Base-by-base conservation (phyloP, 2,888 invertebrate species). In the Siphlonurus alternatus region DNA sequence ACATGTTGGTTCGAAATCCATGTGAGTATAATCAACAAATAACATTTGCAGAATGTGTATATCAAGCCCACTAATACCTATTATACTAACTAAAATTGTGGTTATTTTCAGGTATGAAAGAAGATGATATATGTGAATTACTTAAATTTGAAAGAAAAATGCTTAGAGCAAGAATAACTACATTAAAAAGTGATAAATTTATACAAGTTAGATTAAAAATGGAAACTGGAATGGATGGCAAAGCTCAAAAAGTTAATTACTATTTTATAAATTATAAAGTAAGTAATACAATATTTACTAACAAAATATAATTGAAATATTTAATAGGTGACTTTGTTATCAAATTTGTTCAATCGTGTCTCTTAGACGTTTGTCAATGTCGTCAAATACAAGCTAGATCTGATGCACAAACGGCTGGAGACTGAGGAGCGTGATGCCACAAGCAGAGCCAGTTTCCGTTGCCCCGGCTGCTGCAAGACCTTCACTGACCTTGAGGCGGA, bases 401-500 rank as follows among this genome's bases (percentile, higher is more conserved):
- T 94, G 72, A 95, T 97, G 89, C 83, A 94, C 65, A 91, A 94
- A 73, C 86, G 94, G 70, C 87, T 98, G 83, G 97, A 97, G 76
- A 93, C 92, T 0, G 94, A 94, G 73, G 96, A 96, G 74, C 80
- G 95, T 62, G 93, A 96, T 76, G 93, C 93, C 0, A 96, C 95
- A 0, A 93, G 93, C 74, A 82, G 96, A 67, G 93, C 96, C 23
- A 95, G 96, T 73, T 98, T 97, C 75, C 92, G 92, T 73, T 97
- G 97, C 74, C 88, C 89, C 2, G 81, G 84, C 63, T 97, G 97
- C 76, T 82, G 85, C 63, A 96, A 95, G 78, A 92, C 94, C 0
- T 97, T 93, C 74, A 96, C 96, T 53, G 97, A 97, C 78, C 81
- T 96, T 53, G 96, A 97, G 86, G 93, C 92, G 18, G 93, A 93